Conservation (phyloP, 2,113 vertebrate genomes). For the Microcebus tavaratra region DNA sequence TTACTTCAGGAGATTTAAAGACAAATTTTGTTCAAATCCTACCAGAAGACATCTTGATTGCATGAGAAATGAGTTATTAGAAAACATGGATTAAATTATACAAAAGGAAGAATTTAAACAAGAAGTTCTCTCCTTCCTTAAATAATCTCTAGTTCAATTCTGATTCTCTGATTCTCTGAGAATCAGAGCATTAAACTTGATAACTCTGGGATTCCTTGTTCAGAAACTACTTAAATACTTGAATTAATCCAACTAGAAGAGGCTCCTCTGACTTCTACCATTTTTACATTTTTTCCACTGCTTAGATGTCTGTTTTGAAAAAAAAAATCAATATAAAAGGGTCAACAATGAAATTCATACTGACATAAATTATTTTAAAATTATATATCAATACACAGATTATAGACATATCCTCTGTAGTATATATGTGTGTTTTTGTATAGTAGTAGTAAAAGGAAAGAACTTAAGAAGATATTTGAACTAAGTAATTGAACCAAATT, state of each 20-base stretch:
- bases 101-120: slow-evolving; percentile 1
- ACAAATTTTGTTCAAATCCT: neutral
- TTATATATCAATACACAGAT: neutral
- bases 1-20: neutral
- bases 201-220: neutral
- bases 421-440: neutral
- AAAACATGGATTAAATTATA: neutral
- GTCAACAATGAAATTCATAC: neutral
- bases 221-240: slow-evolving; percentile 9
- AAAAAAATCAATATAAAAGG: neutral
- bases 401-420: neutral
- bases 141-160: neutral
- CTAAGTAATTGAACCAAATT: neutral
- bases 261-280: slow-evolving; percentile 1
- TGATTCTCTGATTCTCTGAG: too few species aligned
- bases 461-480: neutral
- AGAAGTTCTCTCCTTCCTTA: neutral
- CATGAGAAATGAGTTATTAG: neutral
- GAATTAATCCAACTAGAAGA: neutral
- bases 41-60: neutral
- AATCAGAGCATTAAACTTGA: neutral
- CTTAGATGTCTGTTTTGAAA: neutral
- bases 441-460: neutral
- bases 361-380: neutral
- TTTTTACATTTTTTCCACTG: neutral